phyloP scores from a whole-genome alignment of 1,140 invertebrate genomes.

The Rhagoletis pomonella region DNA sequence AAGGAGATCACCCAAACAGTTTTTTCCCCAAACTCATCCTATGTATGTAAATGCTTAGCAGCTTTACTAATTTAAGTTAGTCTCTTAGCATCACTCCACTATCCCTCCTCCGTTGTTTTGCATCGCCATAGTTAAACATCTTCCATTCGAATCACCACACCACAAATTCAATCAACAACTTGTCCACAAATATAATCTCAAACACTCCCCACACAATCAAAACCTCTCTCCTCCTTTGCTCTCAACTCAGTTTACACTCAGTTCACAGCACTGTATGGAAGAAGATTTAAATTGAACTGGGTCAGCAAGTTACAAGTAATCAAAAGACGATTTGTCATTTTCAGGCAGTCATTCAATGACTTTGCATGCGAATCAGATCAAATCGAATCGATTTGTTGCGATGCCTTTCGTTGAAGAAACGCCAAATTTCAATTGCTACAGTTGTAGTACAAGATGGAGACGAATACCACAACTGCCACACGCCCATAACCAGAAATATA shows the following conservation, averaged over 20 bases:
- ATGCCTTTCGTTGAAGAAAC: conserved; percentile 30
- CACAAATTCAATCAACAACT: not conserved
- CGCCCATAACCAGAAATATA: no score
- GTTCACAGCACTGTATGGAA: no score
- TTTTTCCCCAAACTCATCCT: no score
- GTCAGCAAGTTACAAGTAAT: conserved; percentile 29
- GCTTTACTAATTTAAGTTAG: no score
- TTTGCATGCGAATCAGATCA: conserved; percentile 29
- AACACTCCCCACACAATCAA: not conserved
- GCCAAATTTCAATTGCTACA: conserved; percentile 40
- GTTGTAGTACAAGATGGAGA: not conserved
- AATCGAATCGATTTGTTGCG: conserved; percentile 17
- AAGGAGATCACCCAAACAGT: no score
- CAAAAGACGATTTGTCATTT: conserved; percentile 30
- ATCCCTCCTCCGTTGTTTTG: no score
- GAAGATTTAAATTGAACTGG: not conserved
- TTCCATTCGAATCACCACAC: not conserved
- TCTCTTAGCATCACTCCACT: no score
- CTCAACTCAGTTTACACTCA: not conserved
- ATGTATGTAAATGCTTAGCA: no score
- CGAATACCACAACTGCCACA: not conserved
- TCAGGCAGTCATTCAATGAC: not conserved
- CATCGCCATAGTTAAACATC: no score
- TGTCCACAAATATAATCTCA: not conserved
- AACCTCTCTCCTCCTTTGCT: no score